phyloP scores from a whole-genome alignment of 2,113 vertebrate genomes.

The Melanostigma gelatinosum region DNA sequence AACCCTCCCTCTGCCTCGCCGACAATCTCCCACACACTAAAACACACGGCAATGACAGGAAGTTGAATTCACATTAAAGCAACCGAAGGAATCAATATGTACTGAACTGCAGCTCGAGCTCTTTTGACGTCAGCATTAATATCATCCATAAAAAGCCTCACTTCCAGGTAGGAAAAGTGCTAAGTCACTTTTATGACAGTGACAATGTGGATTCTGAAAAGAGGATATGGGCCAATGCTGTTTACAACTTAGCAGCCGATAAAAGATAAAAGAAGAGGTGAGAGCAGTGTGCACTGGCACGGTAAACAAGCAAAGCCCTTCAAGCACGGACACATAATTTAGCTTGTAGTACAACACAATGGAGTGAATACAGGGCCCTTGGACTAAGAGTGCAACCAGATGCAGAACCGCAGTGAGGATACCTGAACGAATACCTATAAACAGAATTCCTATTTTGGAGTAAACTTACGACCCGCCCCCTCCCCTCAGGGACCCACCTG shows the following conservation, averaged over 20 bases:
- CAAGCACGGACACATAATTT: slow-evolving; percentile 67
- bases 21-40: slow-evolving; percentile 94
- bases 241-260: slow-evolving; percentile 38
- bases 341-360: slow-evolving; percentile 68
- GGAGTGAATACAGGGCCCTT: slow-evolving; percentile 46
- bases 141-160: slow-evolving; percentile 1
- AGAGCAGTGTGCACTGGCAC: slow-evolving; percentile 32
- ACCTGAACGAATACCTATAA: not conserved
- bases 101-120: not conserved
- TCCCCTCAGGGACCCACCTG: slow-evolving; percentile 83
- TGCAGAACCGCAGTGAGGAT: slow-evolving; percentile 20
- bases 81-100: slow-evolving; percentile 5
- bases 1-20: slow-evolving; percentile 92
- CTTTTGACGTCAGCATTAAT: slow-evolving; percentile 8
- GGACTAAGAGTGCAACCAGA: slow-evolving; percentile 24
- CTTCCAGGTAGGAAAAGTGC: not conserved
- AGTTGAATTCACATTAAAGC: slow-evolving; percentile 17
- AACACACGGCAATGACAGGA: slow-evolving; percentile 27
- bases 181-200: slow-evolving; percentile 6
- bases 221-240: slow-evolving; percentile 27
- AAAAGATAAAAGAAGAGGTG: slow-evolving; percentile 26
- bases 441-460: slow-evolving; percentile 6
- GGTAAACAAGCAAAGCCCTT: slow-evolving; percentile 59
- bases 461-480: slow-evolving; percentile 11
- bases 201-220: slow-evolving; percentile 20